phyloP scores from a whole-genome alignment of 2,888 invertebrate genomes.

The Conus canariensis region DNA sequence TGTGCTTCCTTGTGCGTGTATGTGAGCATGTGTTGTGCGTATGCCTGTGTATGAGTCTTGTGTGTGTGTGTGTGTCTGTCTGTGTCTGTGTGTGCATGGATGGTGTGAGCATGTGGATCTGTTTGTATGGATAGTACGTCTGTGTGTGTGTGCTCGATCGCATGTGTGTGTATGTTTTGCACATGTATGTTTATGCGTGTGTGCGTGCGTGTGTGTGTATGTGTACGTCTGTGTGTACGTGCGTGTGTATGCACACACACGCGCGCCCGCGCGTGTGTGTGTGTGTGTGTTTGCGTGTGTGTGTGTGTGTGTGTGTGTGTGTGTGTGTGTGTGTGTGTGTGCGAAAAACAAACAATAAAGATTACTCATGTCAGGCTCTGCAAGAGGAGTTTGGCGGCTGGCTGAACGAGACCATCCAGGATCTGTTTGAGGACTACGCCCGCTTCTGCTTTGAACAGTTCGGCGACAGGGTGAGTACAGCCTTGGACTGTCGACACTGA shows the following conservation, averaged over 20 bases:
- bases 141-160: slow-evolving; percentile 16
- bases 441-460: slow-evolving; percentile 75
- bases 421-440: slow-evolving; percentile 77
- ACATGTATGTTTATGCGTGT: background rate
- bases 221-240: slow-evolving; percentile 1
- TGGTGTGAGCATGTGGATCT: background rate
- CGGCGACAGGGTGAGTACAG: slow-evolving; percentile 74
- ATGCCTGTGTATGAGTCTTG: background rate
- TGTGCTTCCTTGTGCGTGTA: background rate
- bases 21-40: slow-evolving; percentile 3
- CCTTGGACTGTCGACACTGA: background rate
- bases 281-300: background rate
- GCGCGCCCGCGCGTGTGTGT: too few relatives aligned
- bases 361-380: slow-evolving; percentile 59
- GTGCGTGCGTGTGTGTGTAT: background rate
- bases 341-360: too few relatives aligned
- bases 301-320: background rate
- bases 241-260: background rate
- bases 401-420: slow-evolving; percentile 68
- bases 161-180: background rate
- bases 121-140: background rate
- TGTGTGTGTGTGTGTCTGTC: background rate
- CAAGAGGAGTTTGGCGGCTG: slow-evolving; percentile 78
- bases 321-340: too few relatives aligned
- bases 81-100: background rate